Conservation (phyloP, 2,113 vertebrate species). For the Thamnophis sirtalis region DNA sequence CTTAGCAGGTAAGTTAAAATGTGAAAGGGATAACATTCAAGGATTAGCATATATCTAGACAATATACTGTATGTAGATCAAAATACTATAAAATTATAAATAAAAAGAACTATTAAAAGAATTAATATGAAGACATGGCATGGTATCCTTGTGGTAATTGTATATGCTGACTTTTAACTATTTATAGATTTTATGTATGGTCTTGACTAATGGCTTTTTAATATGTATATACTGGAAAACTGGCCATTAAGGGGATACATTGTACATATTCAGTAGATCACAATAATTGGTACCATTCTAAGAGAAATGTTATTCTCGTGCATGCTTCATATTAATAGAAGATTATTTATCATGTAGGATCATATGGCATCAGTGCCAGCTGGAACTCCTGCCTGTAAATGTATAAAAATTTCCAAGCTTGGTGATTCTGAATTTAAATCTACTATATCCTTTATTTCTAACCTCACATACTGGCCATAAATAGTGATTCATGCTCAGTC, state of each 20-base stretch:
- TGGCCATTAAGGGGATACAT: not conserved
- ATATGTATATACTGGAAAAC: not conserved
- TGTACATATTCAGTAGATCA: not conserved
- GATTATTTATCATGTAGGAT: not conserved
- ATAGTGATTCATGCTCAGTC: not conserved
- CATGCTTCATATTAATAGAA: not conserved
- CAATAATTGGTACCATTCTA: not conserved
- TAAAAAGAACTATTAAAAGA: not conserved
- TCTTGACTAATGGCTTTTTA: not conserved
- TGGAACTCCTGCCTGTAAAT: not conserved
- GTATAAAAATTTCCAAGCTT: not conserved
- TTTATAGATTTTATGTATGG: not conserved
- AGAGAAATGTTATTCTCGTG: not conserved
- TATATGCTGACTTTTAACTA: not conserved
- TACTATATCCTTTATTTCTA: slow-evolving; percentile 17
- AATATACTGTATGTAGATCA: not conserved
- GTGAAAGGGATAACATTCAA: not conserved
- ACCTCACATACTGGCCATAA: not conserved
- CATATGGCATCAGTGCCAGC: not conserved
- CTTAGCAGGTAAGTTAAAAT: not conserved
- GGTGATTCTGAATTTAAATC: not conserved
- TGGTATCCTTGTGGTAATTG: not conserved
- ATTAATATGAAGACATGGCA: not conserved
- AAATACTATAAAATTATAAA: not conserved
- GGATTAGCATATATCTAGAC: not conserved